Evolutionary conservation across 2,888 invertebrate genomes (phyloP).

Genomic region (Mactromeris polynyma): DNA sequence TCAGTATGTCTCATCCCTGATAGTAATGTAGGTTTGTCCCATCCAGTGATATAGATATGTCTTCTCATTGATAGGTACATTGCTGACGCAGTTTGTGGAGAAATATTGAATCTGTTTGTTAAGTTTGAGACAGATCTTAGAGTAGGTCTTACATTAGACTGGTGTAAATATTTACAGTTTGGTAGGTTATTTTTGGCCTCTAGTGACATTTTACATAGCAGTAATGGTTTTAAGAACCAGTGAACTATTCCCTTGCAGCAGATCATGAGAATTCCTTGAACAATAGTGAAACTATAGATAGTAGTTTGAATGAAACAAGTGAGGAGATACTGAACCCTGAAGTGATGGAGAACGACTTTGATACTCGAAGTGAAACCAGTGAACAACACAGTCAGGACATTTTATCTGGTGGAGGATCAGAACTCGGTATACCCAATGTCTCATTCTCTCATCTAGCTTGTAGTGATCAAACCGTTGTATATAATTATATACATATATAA

Average conservation of each 20-base stretch:
- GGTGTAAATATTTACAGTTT: neutral
- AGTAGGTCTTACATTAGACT: neutral
- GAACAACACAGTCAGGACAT: slow-evolving; percentile 90
- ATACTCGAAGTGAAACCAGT: slow-evolving; percentile 95
- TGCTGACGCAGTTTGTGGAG: neutral
- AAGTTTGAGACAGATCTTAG: neutral
- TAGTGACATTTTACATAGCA: neutral
- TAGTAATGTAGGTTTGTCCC: neutral
- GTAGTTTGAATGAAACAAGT: slow-evolving; percentile 57
- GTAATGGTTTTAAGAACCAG: neutral
- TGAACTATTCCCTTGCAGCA: slow-evolving; percentile 35
- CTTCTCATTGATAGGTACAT: neutral
- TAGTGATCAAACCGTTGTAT: too few species aligned
- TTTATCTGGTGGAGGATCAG: slow-evolving; percentile 63
- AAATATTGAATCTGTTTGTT: neutral
- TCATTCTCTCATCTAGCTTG: too few species aligned
- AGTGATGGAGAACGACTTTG: slow-evolving; percentile 78
- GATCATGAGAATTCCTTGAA: slow-evolving; percentile 53
- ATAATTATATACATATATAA: too few species aligned
- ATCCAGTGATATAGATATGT: too few species aligned
- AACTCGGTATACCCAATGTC: slow-evolving; percentile 50
- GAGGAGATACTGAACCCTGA: slow-evolving; percentile 62
- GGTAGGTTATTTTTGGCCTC: neutral
- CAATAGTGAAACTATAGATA: slow-evolving; percentile 44
- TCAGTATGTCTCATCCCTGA: neutral